Conservation (phyloP, 2,113 vertebrate genomes). For the Atrichornis clamosus region DNA sequence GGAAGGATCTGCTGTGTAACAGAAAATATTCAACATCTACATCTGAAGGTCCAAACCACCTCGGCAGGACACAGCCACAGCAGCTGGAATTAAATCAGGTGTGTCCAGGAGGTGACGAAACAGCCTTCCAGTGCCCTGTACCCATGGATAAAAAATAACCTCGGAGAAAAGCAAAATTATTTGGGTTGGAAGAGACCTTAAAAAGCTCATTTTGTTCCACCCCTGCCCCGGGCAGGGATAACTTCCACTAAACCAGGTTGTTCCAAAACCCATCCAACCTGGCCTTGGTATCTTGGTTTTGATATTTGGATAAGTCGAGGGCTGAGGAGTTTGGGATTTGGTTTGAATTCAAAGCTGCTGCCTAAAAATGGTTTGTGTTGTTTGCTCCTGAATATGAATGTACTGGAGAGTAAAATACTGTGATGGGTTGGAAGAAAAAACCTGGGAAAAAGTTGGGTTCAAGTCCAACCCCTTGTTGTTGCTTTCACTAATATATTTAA, state of each 20-base stretch:
- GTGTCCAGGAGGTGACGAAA: fast-evolving
- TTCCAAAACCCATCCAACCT: neutral
- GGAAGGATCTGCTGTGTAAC: neutral
- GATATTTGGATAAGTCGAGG: neutral
- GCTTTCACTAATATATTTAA: neutral
- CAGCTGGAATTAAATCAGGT: neutral
- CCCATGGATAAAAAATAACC: neutral
- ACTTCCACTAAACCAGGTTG: neutral
- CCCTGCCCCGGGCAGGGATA: neutral
- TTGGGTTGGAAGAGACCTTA: neutral
- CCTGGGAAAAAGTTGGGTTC: neutral
- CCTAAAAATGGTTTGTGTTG: neutral
- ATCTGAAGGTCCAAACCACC: neutral
- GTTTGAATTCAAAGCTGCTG: neutral
- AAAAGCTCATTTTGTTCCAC: neutral
- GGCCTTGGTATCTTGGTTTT: neutral
- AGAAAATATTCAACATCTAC: neutral
- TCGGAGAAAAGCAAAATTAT: neutral
- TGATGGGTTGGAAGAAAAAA: neutral
- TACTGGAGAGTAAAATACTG: neutral
- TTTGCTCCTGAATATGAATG: neutral
- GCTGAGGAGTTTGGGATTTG: neutral
- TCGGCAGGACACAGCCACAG: fast-evolving
- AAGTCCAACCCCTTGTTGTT: neutral
- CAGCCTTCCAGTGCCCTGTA: fast-evolving